A percentile compares a stretch with the other conserved stretches of the same genome.
Evolutionary conservation across 2,797 vertebrate species (phyloP).

Genomic region (Enteromius unitaeniatus): DNA sequence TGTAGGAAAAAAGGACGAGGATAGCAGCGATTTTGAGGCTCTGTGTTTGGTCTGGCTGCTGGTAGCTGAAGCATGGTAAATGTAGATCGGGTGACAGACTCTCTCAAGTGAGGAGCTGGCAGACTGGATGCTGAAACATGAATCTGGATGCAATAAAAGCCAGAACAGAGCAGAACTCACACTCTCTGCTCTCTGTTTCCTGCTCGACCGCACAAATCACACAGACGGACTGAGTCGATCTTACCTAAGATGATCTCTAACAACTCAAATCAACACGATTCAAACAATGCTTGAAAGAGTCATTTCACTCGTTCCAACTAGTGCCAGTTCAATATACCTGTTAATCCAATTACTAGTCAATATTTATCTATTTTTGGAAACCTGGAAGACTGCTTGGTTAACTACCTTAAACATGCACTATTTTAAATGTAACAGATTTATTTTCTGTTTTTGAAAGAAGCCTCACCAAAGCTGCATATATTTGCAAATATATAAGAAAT

Average conservation of each 20-base stretch:
- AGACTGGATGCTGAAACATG: constrained; percentile 72
- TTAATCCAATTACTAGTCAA: not conserved
- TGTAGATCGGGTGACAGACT: constrained; percentile 75
- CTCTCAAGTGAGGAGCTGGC: constrained; percentile 75
- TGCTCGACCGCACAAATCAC: constrained; percentile 22
- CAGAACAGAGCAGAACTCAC: constrained; percentile 34
- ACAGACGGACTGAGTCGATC: not conserved
- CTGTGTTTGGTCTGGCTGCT: constrained; percentile 51
- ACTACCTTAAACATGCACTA: not conserved
- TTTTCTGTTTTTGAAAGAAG: not conserved
- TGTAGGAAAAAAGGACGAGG: not conserved
- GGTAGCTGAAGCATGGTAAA: constrained; percentile 74
- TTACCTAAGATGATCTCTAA: not conserved
- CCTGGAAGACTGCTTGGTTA: not conserved
- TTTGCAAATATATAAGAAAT: not conserved
- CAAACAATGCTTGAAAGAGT: not conserved
- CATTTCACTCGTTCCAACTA: not conserved
- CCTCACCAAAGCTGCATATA: not conserved
- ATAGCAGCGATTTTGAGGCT: constrained; percentile 9
- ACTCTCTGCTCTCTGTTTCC: constrained; percentile 3
- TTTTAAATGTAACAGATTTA: too few relatives aligned
- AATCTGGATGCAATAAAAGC: constrained; percentile 79
- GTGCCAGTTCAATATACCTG: not conserved
- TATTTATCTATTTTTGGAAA: not conserved
- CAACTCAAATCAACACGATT: not conserved